These are phyloP conservation scores for Chitala chitala DNA, from an alignment of 2,113 vertebrate species.

Conservation along the genomic window DNA sequence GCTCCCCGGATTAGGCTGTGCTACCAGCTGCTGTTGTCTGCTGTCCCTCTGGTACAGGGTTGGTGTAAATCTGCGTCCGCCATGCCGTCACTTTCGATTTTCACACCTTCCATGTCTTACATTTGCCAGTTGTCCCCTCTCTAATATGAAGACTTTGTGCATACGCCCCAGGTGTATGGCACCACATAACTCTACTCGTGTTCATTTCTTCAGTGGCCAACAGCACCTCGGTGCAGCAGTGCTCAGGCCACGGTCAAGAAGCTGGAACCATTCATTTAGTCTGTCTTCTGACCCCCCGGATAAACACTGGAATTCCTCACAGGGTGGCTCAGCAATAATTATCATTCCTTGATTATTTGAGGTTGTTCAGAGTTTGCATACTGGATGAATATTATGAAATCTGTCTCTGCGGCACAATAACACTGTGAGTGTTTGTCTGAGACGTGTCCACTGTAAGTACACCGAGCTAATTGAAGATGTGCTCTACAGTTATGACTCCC, in stretches of 20 bases:
- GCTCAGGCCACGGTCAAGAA: neutral
- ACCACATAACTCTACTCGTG: neutral
- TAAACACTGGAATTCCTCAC: too few species aligned
- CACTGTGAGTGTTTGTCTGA: constrained; percentile 35
- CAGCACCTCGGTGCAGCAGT: neutral
- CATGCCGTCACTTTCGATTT: too few species aligned
- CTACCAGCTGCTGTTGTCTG: neutral
- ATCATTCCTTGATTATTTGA: constrained; percentile 28
- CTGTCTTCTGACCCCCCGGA: too few species aligned
- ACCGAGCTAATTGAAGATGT: constrained; percentile 57
- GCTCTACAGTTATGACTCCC: constrained; percentile 57
- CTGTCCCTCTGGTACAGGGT: neutral
- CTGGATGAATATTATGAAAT: constrained; percentile 34
- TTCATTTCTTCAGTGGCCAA: constrained; percentile 7
- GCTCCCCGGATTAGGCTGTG: neutral
- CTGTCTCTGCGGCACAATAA: constrained; percentile 40
- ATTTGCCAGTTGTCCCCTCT: too few species aligned
- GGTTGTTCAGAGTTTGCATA: constrained; percentile 19
- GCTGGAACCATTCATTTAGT: constrained; percentile 17
- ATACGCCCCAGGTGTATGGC: too few species aligned
- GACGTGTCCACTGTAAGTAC: constrained; percentile 50
- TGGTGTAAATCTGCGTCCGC: too few species aligned
- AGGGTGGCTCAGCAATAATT: constrained; percentile 26
- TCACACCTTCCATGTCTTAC: too few species aligned
- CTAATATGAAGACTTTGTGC: too few species aligned